Conservation (phyloP, 35 echinoderm and acorn worm species). For the Chiridota heheva region DNA sequence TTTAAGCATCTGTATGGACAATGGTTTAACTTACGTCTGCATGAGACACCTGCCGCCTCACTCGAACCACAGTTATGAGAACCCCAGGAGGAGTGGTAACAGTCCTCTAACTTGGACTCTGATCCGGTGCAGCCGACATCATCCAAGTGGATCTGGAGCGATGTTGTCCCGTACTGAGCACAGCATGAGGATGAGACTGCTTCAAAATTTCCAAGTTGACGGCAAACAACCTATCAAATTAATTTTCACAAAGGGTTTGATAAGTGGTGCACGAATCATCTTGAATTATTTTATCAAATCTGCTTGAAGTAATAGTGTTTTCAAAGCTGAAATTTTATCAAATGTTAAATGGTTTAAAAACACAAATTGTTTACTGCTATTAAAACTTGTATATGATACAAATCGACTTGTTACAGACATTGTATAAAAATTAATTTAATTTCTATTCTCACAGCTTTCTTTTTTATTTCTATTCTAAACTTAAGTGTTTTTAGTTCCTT, state of each 20-base stretch:
- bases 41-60: slow-evolving; percentile 70
- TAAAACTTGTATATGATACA: too few relatives aligned
- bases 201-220: slow-evolving; percentile 86
- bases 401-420: too few relatives aligned
- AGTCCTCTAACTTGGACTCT: slow-evolving; percentile 77
- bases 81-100: slow-evolving; percentile 75
- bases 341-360: not conserved
- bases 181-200: slow-evolving; percentile 65
- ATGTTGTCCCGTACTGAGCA: slow-evolving; percentile 25
- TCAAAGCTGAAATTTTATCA: not conserved
- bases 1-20: not conserved
- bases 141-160: slow-evolving; percentile 38
- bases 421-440: too few relatives aligned
- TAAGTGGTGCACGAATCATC: not conserved
- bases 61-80: slow-evolving; percentile 71
- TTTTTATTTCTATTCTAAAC: too few relatives aligned
- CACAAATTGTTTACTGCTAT: not conserved
- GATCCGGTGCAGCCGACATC: slow-evolving; percentile 68
- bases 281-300: not conserved
- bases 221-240: slow-evolving; percentile 57
- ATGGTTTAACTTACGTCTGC: slow-evolving; percentile 40
- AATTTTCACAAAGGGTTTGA: too few relatives aligned
- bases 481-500: too few relatives aligned
- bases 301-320: not conserved
- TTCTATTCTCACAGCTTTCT: too few relatives aligned